Evolutionary conservation across 2,888 invertebrate genomes (phyloP), one percentile per base, ranked within the genome.

Genomic region (Ormyrus nitidulus): DNA sequence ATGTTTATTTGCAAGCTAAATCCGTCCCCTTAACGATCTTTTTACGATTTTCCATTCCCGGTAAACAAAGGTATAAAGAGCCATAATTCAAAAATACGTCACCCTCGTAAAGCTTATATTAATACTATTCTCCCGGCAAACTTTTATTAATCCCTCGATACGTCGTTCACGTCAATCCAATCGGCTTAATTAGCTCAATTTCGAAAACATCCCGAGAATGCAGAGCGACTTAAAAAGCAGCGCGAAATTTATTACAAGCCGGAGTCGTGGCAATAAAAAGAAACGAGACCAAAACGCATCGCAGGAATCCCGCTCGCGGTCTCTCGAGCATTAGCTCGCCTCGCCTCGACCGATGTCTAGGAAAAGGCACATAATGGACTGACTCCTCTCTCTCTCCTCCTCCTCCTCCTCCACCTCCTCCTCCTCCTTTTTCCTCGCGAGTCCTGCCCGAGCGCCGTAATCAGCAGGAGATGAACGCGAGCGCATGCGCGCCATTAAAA

Each of bases 361-460:
- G 77, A 77, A 59, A 65, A 62, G 53, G 51, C 53, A 11, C 65
- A 78, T 78, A 78, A 72, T 72, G 58, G 66, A 78, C 72, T 66
- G 46, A 13, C 58, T 70, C 13, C 11, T 56, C 56, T 11, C 46
- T 53, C 19, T 51, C 51, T 58, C 56, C 9, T 13, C n/a, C 13
- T 58, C 46, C 58, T 46, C 13, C 59, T 64, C 59, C 51, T 58
- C 11, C 34, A 4, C 58, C 61, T 59, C 56, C 1, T 10, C 6
- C 80, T 81, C 81, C 80, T 82, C 82, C 79, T 77, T 58, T 51
- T 66, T 56, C 56, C 51, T 70, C 65, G 58, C 76, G 76, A 58
- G 72, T 72, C 54, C 11, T 53, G 58, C 34, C 44, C 13, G 2
- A 58, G 73, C 71, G 71, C 11, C 72, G 61, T 78, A 73, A 78